Conservation (phyloP, 2,113 vertebrate species). For the Bufo gargarizans region DNA sequence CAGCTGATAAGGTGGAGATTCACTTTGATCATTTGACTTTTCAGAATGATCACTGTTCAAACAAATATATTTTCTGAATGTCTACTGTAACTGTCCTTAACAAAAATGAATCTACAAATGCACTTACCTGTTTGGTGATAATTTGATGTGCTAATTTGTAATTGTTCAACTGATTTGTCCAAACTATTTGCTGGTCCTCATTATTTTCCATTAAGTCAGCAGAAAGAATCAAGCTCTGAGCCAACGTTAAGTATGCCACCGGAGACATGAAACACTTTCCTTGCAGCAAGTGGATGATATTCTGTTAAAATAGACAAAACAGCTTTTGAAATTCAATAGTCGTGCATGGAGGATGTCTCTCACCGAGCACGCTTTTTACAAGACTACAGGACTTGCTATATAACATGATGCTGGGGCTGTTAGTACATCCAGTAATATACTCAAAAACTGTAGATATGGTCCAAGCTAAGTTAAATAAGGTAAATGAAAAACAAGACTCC, state of each 20-base stretch:
- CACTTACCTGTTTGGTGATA: constrained; percentile 73
- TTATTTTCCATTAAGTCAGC: constrained; percentile 70
- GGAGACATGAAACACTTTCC: constrained; percentile 70
- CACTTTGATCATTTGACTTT: not conserved
- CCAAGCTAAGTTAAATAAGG: too few relatives aligned
- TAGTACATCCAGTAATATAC: too few relatives aligned
- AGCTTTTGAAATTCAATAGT: not conserved
- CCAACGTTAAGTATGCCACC: constrained; percentile 70
- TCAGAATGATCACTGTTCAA: not conserved
- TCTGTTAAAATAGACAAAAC: constrained; percentile 70
- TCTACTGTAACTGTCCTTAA: not conserved
- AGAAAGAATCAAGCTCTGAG: constrained; percentile 72
- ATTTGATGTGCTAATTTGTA: constrained; percentile 69
- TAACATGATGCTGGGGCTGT: not conserved
- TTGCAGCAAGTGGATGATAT: constrained; percentile 71
- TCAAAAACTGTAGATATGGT: too few relatives aligned
- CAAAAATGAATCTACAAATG: not conserved
- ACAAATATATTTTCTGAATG: not conserved
- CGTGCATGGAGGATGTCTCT: not conserved
- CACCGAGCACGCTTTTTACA: not conserved
- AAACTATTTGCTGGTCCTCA: constrained; percentile 61
- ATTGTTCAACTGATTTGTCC: constrained; percentile 64
- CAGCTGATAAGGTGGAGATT: too few relatives aligned
- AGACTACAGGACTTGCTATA: not conserved
- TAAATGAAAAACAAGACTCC: too few relatives aligned